Evolutionary conservation across 2,888 invertebrate species (phyloP), one percentile per base, ranked within the genome.

Genomic region (Andrena chrysosceles): DNA sequence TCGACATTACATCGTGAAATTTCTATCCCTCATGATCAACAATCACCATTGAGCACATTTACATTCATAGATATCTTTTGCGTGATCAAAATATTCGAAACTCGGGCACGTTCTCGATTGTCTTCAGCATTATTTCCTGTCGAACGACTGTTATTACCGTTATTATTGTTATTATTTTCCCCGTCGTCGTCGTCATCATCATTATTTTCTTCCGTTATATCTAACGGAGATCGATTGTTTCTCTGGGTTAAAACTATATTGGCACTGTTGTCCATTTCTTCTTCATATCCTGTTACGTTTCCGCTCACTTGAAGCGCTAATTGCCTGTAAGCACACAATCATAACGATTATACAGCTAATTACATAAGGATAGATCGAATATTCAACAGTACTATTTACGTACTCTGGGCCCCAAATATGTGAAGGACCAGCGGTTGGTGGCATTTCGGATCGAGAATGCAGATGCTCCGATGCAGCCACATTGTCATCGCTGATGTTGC

Each of bases 341-440:
- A 16, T 26, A 33, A 26, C 1, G 16, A 64, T 31, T 29, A 49
- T 8, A 26, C 52, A 23, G 29, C 42, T 29, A 69, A 42, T 56
- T 42, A 16, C 16, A 2, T 6, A 8, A 10, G 42, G 10, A 29
- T 42, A 7, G 42, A 42, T 42, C 42, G 42, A 10, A 54, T 26
- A 8, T 48, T 48, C 23, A 2, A 20, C 35, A 13, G 20, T 26
- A 60, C 49, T 49, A 33, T 74, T 48, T 66, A 87, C 89, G 89
- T 87, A 92, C 92, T 89, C 90, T 10, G 88, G 90, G 13, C 86
- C 85, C 91, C 91, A 91, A n/a, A 87, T 78, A 54, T 89, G 91
- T 2, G 90, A 89, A 77, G 87, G 89, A 16, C 89, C 89, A 67
- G 90, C 89, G 2, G 16, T 85, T 8, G 84, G 69, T 49, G 74